Base-by-base conservation (phyloP, 2,888 invertebrate genomes). In the Eilema caniola region DNA sequence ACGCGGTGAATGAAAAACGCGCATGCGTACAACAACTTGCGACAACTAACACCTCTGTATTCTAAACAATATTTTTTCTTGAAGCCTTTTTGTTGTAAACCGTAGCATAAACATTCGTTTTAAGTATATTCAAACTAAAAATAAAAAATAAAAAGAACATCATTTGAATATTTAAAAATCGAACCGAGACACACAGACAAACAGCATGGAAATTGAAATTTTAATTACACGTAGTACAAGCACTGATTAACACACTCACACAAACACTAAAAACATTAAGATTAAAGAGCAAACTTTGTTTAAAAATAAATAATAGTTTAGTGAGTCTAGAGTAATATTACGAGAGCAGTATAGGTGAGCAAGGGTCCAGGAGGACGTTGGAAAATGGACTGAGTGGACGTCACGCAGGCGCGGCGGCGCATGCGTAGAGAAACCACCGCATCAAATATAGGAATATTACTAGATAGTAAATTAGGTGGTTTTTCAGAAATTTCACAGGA, bases 331-430 rank as follows among this genome's bases (percentile, higher is more conserved):
- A 56, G 70, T 77, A 77, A 56, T 74, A 47, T 60, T 31, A 69
- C 74, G 71, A 28, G 47, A 28, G 69, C 56, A 67, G 56, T 76
- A 37, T 73, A 78, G 69, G 72, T 75, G 76, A 83, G 69, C 88
- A 82, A 82, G 85, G 85, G 82, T 88, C 88, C 86, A 84, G 79
- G 80, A 86, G 88, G 88, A 88, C 85, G 86, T 79, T 82, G 84
- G 85, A 82, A 77, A 81, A 77, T 86, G 86, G 83, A 93, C 92
- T 93, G 88, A 79, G 69, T 68, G 85, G 90, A 93, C 93, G 93
- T 94, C 95, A 93, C 87, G 73, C 81, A 92, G 91, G 89, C 90
- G 91, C 89, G 90, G 84, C 89, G 85, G 83, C 93, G 93, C 94
- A 92, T 92, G 95, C 94, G 95, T 85, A 82, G 62, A 79, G 71